Conservation (phyloP, 2,888 invertebrate genomes). For the Folsomia candida region DNA sequence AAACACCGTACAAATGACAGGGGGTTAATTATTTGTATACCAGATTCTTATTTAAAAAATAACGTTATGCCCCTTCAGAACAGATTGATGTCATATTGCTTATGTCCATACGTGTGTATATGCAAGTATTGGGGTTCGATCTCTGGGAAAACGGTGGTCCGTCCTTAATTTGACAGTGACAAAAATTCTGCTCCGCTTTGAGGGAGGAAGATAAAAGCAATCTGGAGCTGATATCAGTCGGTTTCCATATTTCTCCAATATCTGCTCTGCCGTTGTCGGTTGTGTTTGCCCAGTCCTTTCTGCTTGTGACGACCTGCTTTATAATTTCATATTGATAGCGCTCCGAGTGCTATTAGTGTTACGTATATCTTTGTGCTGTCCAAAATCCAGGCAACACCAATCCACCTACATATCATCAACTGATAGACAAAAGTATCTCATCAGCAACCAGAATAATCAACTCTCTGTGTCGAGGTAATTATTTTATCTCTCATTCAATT, state of each 20-base stretch:
- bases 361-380: slow-evolving; percentile 10
- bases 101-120: too few relatives aligned
- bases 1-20: too few relatives aligned
- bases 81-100: too few relatives aligned
- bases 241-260: slow-evolving; percentile 14
- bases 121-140: too few relatives aligned
- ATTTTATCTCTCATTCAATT: slow-evolving; percentile 45
- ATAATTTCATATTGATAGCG: slow-evolving; percentile 5
- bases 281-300: background rate
- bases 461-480: slow-evolving; percentile 35
- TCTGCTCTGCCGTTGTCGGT: slow-evolving; percentile 8
- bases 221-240: slow-evolving; percentile 20
- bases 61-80: too few relatives aligned
- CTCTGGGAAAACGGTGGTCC: background rate
- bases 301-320: background rate
- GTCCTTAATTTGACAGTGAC: background rate
- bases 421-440: slow-evolving; percentile 20
- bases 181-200: slow-evolving; percentile 15
- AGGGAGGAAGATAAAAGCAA: slow-evolving; percentile 26
- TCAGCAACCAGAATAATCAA: slow-evolving; percentile 8
- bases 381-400: background rate
- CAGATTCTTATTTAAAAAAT: too few relatives aligned
- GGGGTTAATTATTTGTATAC: too few relatives aligned
- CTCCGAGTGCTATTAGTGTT: background rate
- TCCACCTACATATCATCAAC: slow-evolving; percentile 2